Base-by-base conservation (phyloP, 2,888 invertebrate species). In the Koerneria pararmatus region DNA sequence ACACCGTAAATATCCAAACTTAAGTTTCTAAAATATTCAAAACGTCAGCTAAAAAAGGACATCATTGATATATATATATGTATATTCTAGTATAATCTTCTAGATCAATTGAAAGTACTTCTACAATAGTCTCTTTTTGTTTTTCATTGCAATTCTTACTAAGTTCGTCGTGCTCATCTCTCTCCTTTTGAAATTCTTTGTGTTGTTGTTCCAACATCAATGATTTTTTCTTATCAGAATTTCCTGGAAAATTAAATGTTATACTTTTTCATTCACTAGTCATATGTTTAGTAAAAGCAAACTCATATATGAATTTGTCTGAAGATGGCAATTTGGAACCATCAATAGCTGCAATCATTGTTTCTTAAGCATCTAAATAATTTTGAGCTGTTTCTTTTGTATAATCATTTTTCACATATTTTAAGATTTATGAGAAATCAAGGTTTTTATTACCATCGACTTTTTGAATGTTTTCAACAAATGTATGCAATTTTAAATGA, bases 1-100 rank as follows among this genome's bases (percentile, higher is more conserved):
- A 82, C 65, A 37, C 73, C 58, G 60, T 79, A 78, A 19, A 69
- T 65, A 63, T 66, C 27, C 63, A 63, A n/a, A 48, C 61, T 48
- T 66, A 66, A 29, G 66, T 61, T 51, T 61, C 48, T 4, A 61
- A 66, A 66, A 66, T 61, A 66, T 66, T 66, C 22, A 61, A 51
- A 63, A 66, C 49, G n/a, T 66, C 66, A 27, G 62, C 49, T 49
- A 61, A 66, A 19, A 66, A 60, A 64, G 61, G 34, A 49, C 62
- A 35, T 65, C 66, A 48, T 66, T 66, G 62, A 49, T 63, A 66
- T 29, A 63, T 66, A 41, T 66, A 60, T 63, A 46, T 65, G 15
- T 63, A 35, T 49, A 22, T 24, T 27, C 22, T 65, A 66, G 62
- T 35, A 65, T 66, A 31, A 24, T 48, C 15, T n/a, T 66, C 66